phyloP scores from a whole-genome alignment of 2,888 invertebrate species.

The Aphidius colemani region DNA sequence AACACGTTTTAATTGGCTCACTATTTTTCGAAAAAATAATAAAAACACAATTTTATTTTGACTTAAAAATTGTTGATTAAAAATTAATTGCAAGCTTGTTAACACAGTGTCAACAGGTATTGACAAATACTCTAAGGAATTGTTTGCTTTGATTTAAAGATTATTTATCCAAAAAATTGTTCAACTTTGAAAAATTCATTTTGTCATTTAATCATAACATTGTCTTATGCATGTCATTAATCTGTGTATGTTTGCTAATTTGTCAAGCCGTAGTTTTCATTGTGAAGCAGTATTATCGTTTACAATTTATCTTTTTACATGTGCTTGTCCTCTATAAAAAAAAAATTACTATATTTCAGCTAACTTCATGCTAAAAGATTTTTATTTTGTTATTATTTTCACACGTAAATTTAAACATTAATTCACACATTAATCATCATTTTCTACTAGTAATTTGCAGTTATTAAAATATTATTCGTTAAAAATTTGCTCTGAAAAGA shows the following conservation, averaged over 20 bases:
- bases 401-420: too few species aligned
- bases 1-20: not conserved
- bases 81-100: constrained; percentile 33
- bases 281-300: constrained; percentile 38
- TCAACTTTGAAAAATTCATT: constrained; percentile 9
- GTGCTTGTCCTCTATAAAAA: too few species aligned
- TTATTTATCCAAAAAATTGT: constrained; percentile 15
- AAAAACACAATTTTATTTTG: too few species aligned
- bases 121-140: constrained; percentile 36
- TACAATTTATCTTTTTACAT: not conserved
- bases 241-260: constrained; percentile 50
- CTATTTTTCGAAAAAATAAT: too few species aligned
- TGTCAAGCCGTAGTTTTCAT: constrained; percentile 49
- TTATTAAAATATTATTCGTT: too few species aligned
- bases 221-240: constrained; percentile 47
- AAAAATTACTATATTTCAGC: too few species aligned
- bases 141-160: constrained; percentile 35
- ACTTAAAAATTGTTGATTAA: too few species aligned
- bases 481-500: too few species aligned
- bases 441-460: too few species aligned
- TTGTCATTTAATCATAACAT: constrained; percentile 32
- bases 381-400: too few species aligned
- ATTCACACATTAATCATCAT: too few species aligned
- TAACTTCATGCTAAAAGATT: too few species aligned
- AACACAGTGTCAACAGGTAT: constrained; percentile 33